Evolutionary conservation across 1,140 invertebrate genomes (phyloP), one percentile per base, ranked within the genome.

Genomic region (Tribolium castaneum): DNA sequence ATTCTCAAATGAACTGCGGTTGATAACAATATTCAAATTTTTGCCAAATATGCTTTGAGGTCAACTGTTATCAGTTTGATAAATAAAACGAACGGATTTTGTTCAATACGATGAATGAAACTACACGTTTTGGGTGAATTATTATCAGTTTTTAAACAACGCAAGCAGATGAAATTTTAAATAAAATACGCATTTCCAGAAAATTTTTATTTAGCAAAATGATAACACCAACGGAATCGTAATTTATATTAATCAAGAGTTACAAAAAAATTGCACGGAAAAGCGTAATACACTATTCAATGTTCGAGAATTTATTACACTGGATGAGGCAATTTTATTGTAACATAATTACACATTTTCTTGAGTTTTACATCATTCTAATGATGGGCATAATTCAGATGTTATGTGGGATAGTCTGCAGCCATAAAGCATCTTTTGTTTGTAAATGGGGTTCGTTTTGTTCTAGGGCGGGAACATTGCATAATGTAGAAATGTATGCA

Each of bases 401-500:
- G 39, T 45, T 45, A 45, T 45, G 39, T 45, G 7, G 39, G 39
- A 45, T 45, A 45, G 39, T 39, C 34, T 19, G 9, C 6, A 39
- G 34, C 12, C n/a, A 51, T 25, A 59, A 59, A 59, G n/a, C 10
- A 59, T 66, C 30, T 12, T 66, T 66, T 66, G 59, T 66, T 66
- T 66, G 59, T 66, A 66, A 66, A 66, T 66, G 6, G 25, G 30
- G n/a, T 66, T 34, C 12, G 30, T 66, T 66, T 12, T 35, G 54
- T 19, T 59, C 14, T 66, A 66, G 59, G 59, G 59, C 59, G 59
- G 10, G 25, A 66, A 13, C n/a, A 30, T 66, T 66, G 59, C 59
- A 66, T 66, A 66, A 66, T 66, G 59, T n/a, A 66, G 59, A 30
- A 62, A 66, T 66, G 59, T 66, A 66, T 66, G 59, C 59, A 66